phyloP scores from a whole-genome alignment of 2,888 invertebrate species.

The Panopea generosa region DNA sequence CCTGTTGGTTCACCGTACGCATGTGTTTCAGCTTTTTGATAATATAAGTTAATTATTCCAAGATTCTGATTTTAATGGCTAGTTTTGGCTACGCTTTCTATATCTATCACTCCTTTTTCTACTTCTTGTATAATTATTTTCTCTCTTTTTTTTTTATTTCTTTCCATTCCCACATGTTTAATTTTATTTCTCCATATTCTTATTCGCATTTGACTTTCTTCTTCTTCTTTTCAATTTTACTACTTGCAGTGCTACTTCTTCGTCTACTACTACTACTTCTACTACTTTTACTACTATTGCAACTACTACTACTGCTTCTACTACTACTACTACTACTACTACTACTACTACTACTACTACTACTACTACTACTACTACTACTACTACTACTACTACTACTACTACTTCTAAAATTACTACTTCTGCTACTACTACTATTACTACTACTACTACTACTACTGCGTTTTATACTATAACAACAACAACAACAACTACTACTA shows the following conservation, averaged over 20 bases:
- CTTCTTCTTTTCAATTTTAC: not conserved
- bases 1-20: too few relatives aligned
- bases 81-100: too few relatives aligned
- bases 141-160: too few relatives aligned
- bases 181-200: too few relatives aligned
- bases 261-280: conserved; percentile 13
- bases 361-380: conserved; percentile 17
- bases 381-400: conserved; percentile 7
- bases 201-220: too few relatives aligned
- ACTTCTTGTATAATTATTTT: too few relatives aligned
- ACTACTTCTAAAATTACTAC: conserved; percentile 1
- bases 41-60: too few relatives aligned
- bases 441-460: conserved; percentile 23
- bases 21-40: too few relatives aligned
- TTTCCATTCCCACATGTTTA: too few relatives aligned
- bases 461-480: conserved; percentile 17
- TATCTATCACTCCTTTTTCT: too few relatives aligned
- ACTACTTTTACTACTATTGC: conserved; percentile 9
- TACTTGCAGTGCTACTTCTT: conserved; percentile 2
- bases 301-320: conserved; percentile 10
- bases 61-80: too few relatives aligned
- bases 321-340: conserved; percentile 11
- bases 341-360: conserved; percentile 17
- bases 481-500: conserved; percentile 30
- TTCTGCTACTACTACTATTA: conserved; percentile 15